These are phyloP conservation scores for Vulpes ferrilata DNA, from an alignment of 2,113 vertebrate genomes.

Conservation along the genomic window DNA sequence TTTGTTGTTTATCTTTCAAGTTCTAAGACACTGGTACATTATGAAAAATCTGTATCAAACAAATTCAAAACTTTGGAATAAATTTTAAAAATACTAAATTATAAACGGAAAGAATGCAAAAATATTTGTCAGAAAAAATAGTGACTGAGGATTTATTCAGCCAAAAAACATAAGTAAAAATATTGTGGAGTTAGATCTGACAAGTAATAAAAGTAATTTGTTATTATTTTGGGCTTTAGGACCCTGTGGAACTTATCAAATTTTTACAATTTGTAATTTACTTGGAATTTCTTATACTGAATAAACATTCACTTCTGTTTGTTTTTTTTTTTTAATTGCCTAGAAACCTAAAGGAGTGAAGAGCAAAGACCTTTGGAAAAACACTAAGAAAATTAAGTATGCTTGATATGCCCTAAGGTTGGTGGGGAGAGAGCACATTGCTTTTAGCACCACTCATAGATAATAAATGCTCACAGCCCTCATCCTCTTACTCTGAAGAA, in stretches of 20 bases:
- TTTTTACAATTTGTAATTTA: background rate
- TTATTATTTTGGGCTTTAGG: background rate
- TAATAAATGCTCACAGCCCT: background rate
- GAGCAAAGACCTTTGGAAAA: background rate
- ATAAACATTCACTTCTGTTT: background rate
- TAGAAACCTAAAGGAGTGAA: background rate
- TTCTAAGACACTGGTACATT: background rate
- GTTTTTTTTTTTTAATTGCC: background rate
- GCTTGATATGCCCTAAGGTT: background rate
- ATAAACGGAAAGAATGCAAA: background rate
- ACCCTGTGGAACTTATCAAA: background rate
- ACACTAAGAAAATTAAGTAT: background rate
- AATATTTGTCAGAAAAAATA: background rate
- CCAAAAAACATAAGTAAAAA: background rate
- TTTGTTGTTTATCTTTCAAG: constrained; percentile 15
- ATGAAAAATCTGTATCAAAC: background rate
- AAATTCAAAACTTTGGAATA: background rate
- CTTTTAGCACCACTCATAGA: background rate
- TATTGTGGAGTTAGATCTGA: background rate
- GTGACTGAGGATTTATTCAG: background rate
- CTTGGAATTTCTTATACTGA: background rate
- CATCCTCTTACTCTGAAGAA: background rate
- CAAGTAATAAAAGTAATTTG: background rate
- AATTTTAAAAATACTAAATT: no score
- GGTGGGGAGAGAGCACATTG: background rate